phyloP scores from a whole-genome alignment of 2,888 invertebrate genomes.

The Auanema sp. region DNA sequence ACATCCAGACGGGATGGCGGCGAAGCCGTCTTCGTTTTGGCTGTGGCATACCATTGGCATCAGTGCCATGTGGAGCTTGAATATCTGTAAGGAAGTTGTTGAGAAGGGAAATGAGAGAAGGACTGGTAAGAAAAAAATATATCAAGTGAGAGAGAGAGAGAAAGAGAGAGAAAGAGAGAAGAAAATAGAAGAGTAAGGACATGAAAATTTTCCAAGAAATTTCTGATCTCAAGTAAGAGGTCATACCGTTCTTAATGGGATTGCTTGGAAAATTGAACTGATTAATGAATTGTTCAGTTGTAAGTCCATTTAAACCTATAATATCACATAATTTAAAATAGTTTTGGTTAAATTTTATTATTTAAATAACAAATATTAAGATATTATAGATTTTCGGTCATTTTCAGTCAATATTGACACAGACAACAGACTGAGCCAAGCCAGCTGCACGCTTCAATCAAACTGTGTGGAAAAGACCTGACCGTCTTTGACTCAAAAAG shows the following conservation, averaged over 20 bases:
- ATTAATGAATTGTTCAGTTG: constrained; percentile 33
- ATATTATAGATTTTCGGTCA: no score
- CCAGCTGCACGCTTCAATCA: no score
- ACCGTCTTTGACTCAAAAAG: no score
- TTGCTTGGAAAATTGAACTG: constrained; percentile 33
- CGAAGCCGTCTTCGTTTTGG: constrained; percentile 52
- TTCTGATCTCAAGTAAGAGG: constrained; percentile 1
- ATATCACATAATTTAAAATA: not conserved
- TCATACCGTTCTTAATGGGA: constrained; percentile 27
- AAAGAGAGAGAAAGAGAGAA: not conserved
- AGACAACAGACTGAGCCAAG: no score
- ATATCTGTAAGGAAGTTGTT: constrained; percentile 11
- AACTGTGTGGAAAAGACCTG: no score
- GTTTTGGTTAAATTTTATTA: no score
- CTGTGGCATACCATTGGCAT: constrained; percentile 44
- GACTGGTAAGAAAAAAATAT: not conserved
- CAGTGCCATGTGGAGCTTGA: constrained; percentile 43
- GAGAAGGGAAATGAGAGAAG: constrained; percentile 1
- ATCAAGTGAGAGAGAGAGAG: not conserved
- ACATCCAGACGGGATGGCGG: constrained; percentile 60
- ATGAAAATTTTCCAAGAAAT: not conserved
- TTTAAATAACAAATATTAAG: no score
- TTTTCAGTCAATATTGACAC: no score
- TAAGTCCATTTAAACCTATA: constrained; percentile 9
- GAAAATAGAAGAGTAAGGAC: not conserved